Evolutionary conservation across 2,888 invertebrate genomes (phyloP).

Genomic region (Hololepta plana): DNA sequence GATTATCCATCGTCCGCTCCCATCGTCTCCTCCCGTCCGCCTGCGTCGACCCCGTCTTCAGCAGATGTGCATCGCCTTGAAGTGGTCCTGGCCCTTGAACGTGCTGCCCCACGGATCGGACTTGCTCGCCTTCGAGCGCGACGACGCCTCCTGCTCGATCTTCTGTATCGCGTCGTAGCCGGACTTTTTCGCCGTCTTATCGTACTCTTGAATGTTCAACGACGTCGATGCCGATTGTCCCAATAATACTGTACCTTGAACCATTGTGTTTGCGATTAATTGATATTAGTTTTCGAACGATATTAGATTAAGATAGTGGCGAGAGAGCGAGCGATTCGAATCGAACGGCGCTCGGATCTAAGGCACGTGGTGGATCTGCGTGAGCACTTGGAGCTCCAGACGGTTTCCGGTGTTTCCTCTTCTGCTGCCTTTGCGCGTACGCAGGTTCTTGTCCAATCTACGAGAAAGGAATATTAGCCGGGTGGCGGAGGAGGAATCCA

Average conservation of each 20-base stretch:
- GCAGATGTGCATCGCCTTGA: constrained; percentile 50
- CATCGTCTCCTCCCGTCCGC: too few relatives aligned
- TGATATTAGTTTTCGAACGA: constrained; percentile 3
- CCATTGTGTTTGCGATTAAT: constrained; percentile 16
- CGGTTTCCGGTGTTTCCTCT: constrained; percentile 72
- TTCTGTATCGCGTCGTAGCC: constrained; percentile 21
- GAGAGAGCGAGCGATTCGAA: constrained; percentile 5
- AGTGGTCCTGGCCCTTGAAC: constrained; percentile 56
- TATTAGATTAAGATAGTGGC: constrained; percentile 3
- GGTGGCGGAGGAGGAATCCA: too few relatives aligned
- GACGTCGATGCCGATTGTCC: constrained; percentile 10
- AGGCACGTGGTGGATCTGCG: constrained; percentile 72
- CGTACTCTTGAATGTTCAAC: constrained; percentile 12
- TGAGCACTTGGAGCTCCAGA: constrained; percentile 67
- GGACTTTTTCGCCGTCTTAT: constrained; percentile 21
- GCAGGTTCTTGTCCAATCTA: constrained; percentile 68
- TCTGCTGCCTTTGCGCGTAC: constrained; percentile 66
- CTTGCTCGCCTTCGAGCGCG: constrained; percentile 16
- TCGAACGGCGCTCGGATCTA: constrained; percentile 27
- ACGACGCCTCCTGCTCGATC: constrained; percentile 21
- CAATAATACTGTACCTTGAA: constrained; percentile 18
- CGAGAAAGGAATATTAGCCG: constrained; percentile 19
- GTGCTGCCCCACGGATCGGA: constrained; percentile 51
- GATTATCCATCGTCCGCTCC: too few relatives aligned
- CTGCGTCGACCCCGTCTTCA: too few relatives aligned